These are phyloP conservation scores for Caenorhabditis panamensis DNA, from an alignment of 2,888 invertebrate species.

Conservation along the genomic window DNA sequence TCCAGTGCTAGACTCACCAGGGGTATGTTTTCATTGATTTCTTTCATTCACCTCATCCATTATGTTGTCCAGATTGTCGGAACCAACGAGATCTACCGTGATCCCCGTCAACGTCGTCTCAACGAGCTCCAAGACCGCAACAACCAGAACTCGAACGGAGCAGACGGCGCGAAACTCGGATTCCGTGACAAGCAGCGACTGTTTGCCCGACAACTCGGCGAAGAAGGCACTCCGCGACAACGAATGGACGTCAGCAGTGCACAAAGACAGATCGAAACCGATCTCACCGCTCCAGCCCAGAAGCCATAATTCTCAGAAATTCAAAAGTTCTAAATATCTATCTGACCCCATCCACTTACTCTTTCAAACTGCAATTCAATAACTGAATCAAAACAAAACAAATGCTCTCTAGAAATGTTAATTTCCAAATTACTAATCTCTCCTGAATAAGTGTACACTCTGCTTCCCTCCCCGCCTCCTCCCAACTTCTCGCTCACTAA, in stretches of 20 bases:
- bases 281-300: slow-evolving; percentile 12
- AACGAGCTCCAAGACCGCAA: slow-evolving; percentile 71
- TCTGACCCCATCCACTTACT: not conserved
- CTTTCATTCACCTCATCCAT: not conserved
- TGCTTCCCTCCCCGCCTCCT: slow-evolving; percentile 10
- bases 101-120: slow-evolving; percentile 84
- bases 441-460: no score
- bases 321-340: no score
- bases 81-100: slow-evolving; percentile 94
- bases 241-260: slow-evolving; percentile 63
- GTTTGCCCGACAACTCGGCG: slow-evolving; percentile 97
- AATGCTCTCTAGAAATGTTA: slow-evolving; percentile 12
- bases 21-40: slow-evolving; percentile 30
- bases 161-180: slow-evolving; percentile 88
- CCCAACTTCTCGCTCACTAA: slow-evolving; percentile 44
- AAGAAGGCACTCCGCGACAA: slow-evolving; percentile 83
- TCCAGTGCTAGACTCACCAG: slow-evolving; percentile 58
- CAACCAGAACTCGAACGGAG: slow-evolving; percentile 15
- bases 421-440: not conserved
- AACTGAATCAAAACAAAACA: no score
- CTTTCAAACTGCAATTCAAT: not conserved
- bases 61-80: slow-evolving; percentile 88
- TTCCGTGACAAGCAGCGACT: slow-evolving; percentile 99
- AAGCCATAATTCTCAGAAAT: slow-evolving; percentile 51
- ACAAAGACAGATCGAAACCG: slow-evolving; percentile 63